These are phyloP conservation scores for Chrysolina oricalcia DNA, from an alignment of 2,888 invertebrate species.

Conservation along the genomic window DNA sequence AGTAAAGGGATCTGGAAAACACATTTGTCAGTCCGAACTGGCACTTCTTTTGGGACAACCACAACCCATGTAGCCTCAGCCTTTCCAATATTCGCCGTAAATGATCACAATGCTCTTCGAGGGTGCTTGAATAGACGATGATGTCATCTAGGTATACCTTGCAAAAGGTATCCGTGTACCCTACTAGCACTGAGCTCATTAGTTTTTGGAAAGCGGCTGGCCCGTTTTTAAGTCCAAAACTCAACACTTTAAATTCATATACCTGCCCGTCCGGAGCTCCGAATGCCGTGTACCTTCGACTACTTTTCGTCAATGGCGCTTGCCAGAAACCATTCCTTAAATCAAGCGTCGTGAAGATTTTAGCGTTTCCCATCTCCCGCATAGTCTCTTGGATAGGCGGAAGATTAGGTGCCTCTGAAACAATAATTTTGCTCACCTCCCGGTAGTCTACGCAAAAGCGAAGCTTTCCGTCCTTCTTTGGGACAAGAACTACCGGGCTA, in stretches of 20 bases:
- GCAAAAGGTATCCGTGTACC: no score
- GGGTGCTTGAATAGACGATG: constrained; percentile 35
- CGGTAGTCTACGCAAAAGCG: no score
- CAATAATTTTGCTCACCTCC: not conserved
- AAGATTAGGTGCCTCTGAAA: not conserved
- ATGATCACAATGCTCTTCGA: constrained; percentile 38
- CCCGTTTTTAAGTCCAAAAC: no score
- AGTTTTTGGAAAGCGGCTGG: no score
- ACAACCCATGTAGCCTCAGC: constrained; percentile 44
- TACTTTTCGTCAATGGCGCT: no score
- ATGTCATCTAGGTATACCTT: no score
- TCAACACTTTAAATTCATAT: no score
- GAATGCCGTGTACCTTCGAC: no score
- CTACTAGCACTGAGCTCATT: no score
- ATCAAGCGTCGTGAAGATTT: constrained; percentile 23
- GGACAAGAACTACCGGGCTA: not conserved
- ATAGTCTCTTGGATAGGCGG: constrained; percentile 22
- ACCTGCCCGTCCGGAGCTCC: no score
- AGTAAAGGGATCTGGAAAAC: no score
- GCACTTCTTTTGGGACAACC: constrained; percentile 45
- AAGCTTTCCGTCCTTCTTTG: not conserved
- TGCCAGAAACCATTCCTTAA: not conserved
- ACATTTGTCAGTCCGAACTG: no score
- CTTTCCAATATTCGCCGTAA: constrained; percentile 49
- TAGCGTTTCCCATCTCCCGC: constrained; percentile 21